phyloP scores from a whole-genome alignment of 2,888 invertebrate genomes.

The Scaptomyza reducta region DNA sequence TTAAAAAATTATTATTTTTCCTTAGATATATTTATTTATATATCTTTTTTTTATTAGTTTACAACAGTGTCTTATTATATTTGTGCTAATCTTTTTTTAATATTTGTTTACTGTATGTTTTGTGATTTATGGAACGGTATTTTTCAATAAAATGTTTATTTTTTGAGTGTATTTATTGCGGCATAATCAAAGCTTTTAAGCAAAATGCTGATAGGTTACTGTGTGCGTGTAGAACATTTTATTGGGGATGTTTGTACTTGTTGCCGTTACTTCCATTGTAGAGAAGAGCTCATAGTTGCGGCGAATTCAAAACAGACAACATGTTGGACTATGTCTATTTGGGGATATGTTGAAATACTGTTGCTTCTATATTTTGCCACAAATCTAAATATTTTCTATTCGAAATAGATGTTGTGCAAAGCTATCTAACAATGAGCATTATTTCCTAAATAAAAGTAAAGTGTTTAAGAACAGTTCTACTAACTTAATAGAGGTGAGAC shows the following conservation, averaged over 20 bases:
- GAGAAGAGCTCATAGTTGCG: constrained; percentile 41
- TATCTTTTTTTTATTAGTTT: background rate
- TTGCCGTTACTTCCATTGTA: constrained; percentile 60
- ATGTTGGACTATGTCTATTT: constrained; percentile 58
- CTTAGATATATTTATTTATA: background rate
- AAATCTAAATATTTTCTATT: background rate
- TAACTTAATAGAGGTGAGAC: background rate
- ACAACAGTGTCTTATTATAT: background rate
- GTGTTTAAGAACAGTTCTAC: background rate
- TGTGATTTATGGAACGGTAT: background rate
- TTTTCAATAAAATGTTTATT: background rate
- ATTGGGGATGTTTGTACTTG: constrained; percentile 64
- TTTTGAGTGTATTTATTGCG: constrained; percentile 31
- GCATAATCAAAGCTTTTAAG: constrained; percentile 32
- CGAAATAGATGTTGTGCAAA: background rate
- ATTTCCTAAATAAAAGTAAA: background rate
- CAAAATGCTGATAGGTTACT: constrained; percentile 57
- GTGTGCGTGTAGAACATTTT: constrained; percentile 23
- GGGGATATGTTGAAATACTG: constrained; percentile 11
- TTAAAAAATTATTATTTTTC: background rate
- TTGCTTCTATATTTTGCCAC: constrained; percentile 3
- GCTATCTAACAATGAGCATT: no score
- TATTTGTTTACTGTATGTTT: no score
- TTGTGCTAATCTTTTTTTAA: no score
- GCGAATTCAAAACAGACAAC: constrained; percentile 74